phyloP scores from a whole-genome alignment of 1,140 invertebrate species.

The Mya arenaria region DNA sequence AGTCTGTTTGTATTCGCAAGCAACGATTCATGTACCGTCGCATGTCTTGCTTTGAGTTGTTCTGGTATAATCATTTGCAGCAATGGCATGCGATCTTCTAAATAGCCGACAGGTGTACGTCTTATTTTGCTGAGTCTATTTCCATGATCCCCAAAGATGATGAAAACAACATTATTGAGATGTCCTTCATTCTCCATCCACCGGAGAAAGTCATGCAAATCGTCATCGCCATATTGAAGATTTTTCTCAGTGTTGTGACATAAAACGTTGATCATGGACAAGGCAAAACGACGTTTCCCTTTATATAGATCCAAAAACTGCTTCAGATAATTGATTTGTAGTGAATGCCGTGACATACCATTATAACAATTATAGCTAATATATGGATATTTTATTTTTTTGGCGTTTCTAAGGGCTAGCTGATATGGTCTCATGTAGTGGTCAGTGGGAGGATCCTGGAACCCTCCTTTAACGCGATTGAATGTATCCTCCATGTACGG shows the following conservation, averaged over 20 bases:
- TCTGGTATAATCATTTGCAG: slow-evolving; percentile 89
- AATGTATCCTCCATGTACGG: slow-evolving; percentile 81
- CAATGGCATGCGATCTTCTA: slow-evolving; percentile 94
- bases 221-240: slow-evolving; percentile 48
- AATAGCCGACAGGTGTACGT: slow-evolving; percentile 90
- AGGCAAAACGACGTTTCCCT: slow-evolving; percentile 19
- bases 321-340: slow-evolving; percentile 29
- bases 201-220: slow-evolving; percentile 59
- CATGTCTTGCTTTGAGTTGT: slow-evolving; percentile 86
- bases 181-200: slow-evolving; percentile 19
- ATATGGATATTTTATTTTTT: slow-evolving; percentile 1
- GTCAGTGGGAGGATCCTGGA: slow-evolving; percentile 79
- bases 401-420: slow-evolving; percentile 58
- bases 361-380: slow-evolving; percentile 24
- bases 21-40: slow-evolving; percentile 86
- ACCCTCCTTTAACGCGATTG: slow-evolving; percentile 80
- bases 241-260: slow-evolving; percentile 21
- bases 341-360: slow-evolving; percentile 3
- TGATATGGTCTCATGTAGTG: slow-evolving; percentile 80
- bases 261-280: slow-evolving; percentile 10
- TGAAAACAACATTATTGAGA: slow-evolving; percentile 12
- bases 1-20: slow-evolving; percentile 84
- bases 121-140: slow-evolving; percentile 73
- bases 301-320: slow-evolving; percentile 37
- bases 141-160: slow-evolving; percentile 3